These are phyloP conservation scores for Metridium senile DNA, from an alignment of 92 coral and sea anemone species.

Conservation along the genomic window DNA sequence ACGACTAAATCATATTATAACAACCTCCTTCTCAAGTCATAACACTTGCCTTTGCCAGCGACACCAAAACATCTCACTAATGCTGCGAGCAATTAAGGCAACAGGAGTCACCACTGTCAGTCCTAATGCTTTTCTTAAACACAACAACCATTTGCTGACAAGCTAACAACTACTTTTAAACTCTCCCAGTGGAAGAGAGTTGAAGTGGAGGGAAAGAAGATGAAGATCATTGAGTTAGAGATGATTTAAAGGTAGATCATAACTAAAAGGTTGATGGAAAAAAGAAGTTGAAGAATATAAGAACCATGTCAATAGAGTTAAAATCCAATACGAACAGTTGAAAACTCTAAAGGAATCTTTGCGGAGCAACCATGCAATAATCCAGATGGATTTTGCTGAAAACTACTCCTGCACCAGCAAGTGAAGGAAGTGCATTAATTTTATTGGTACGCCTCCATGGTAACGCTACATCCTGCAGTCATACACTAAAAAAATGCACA, in stretches of 20 bases:
- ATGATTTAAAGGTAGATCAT: not conserved
- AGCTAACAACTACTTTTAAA: constrained; percentile 13
- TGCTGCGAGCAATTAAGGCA: constrained; percentile 35
- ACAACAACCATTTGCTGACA: constrained; percentile 23
- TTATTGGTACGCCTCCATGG: constrained; percentile 50
- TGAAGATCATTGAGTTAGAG: constrained; percentile 25
- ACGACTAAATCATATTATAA: constrained; percentile 27
- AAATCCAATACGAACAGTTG: constrained; percentile 17
- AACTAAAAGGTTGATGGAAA: not conserved
- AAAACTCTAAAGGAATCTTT: constrained; percentile 20
- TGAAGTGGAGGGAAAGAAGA: constrained; percentile 50
- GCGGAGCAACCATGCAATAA: constrained; percentile 15
- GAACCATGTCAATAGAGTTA: constrained; percentile 34
- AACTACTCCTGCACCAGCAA: constrained; percentile 44
- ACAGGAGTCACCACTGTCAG: constrained; percentile 8
- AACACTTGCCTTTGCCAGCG: constrained; percentile 53
- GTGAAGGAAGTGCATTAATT: constrained; percentile 37
- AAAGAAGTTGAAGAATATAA: constrained; percentile 35
- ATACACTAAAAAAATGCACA: constrained; percentile 16
- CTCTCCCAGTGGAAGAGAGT: constrained; percentile 44
- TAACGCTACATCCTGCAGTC: constrained; percentile 41
- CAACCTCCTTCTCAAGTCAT: constrained; percentile 33
- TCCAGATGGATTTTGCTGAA: constrained; percentile 52
- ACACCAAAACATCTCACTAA: constrained; percentile 53
- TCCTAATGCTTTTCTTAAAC: constrained; percentile 40